A percentile compares a stretch with the other conserved stretches of the same genome.
These are phyloP conservation scores for Myotis planiceps DNA, from an alignment of 2,797 vertebrate genomes.

Conservation along the genomic window DNA sequence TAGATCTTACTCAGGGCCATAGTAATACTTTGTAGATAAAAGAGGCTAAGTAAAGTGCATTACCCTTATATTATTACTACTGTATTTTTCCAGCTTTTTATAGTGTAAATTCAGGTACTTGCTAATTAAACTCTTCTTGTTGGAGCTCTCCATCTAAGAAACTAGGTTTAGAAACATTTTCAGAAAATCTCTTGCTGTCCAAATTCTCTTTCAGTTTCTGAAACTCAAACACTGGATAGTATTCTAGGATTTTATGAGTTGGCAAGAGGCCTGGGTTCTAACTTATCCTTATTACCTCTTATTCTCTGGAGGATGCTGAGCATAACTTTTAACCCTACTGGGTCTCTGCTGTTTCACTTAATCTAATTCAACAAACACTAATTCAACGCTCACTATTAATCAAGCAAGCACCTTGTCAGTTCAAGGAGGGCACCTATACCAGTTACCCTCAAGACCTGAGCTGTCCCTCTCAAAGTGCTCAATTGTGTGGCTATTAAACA, in stretches of 20 bases:
- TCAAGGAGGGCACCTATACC: not conserved
- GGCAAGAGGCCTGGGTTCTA: not conserved
- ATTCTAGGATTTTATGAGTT: not conserved
- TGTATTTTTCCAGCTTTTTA: not conserved
- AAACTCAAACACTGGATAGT: not conserved
- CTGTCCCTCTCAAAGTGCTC: not conserved
- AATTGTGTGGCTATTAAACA: not conserved
- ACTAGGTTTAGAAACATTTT: not conserved
- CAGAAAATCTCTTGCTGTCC: not conserved
- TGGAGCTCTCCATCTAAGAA: not conserved
- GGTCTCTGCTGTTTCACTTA: not conserved
- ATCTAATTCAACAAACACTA: not conserved
- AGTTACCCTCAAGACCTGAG: not conserved
- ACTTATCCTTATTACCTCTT: not conserved
- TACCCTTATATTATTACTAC: not conserved
- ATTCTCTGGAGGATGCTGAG: not conserved
- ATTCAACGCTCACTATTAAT: not conserved
- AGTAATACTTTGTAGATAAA: not conserved
- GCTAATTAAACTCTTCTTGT: not conserved
- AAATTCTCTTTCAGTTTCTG: constrained; percentile 14
- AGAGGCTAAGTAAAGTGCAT: not conserved
- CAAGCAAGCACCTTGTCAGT: not conserved
- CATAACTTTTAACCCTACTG: not conserved
- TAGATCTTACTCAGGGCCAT: not conserved
- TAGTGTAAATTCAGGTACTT: not conserved